These are phyloP conservation scores for Brachionus asplanchnoidis DNA, from an alignment of 1,140 invertebrate species.

Conservation along the genomic window DNA sequence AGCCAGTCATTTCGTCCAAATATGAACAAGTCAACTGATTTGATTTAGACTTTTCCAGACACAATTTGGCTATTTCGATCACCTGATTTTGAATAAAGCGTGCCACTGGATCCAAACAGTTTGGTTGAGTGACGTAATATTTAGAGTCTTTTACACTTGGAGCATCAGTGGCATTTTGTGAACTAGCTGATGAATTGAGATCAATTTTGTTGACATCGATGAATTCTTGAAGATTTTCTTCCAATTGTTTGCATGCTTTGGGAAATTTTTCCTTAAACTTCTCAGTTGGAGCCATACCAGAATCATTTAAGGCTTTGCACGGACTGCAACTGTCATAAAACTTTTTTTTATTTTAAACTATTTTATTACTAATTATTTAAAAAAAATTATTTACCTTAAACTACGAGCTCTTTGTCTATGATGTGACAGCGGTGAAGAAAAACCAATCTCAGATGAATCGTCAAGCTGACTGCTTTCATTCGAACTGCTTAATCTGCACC, in stretches of 20 bases:
- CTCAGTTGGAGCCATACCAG: background rate
- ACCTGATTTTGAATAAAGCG: constrained; percentile 90
- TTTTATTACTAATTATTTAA: background rate
- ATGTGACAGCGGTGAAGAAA: background rate
- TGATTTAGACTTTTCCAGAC: constrained; percentile 83
- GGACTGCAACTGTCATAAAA: constrained; percentile 31
- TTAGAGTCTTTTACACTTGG: background rate
- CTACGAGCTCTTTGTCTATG: constrained; percentile 31
- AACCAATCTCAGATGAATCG: constrained; percentile 3
- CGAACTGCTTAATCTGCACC: constrained; percentile 8
- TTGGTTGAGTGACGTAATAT: background rate
- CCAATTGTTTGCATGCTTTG: constrained; percentile 31
- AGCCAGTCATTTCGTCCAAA: constrained; percentile 94
- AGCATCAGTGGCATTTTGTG: background rate
- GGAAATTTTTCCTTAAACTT: constrained; percentile 38
- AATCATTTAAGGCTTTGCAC: constrained; percentile 22
- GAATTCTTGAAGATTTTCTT: constrained; percentile 35
- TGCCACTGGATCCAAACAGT: constrained; percentile 71
- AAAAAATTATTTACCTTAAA: constrained; percentile 2
- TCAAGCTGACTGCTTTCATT: constrained; percentile 37
- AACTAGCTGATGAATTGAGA: background rate
- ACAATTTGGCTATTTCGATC: constrained; percentile 88
- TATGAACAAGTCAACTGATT: constrained; percentile 87
- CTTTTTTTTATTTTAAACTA: constrained; percentile 30
- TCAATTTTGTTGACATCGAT: constrained; percentile 33